Evolutionary conservation across 1,140 invertebrate genomes (phyloP).

Genomic region (Triops longicaudatus): DNA sequence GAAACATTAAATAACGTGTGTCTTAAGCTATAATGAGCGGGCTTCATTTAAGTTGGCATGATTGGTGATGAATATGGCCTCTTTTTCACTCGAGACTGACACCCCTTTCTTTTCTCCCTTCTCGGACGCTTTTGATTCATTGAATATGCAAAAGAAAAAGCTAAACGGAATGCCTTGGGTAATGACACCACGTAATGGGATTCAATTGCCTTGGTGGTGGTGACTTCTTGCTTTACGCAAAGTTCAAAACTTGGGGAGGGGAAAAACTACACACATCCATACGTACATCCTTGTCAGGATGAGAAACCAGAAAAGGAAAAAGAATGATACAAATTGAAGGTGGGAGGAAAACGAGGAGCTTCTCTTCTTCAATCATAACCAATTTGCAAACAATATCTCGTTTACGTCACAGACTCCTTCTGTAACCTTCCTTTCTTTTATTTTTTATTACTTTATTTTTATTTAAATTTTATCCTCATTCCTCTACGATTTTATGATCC

Average conservation of each 20-base stretch:
- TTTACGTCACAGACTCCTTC: no score
- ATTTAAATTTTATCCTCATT: no score
- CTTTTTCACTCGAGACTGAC: neutral
- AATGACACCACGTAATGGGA: conserved; percentile 10
- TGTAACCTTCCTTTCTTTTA: no score
- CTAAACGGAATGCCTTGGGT: neutral
- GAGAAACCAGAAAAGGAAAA: no score
- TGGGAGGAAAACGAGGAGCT: no score
- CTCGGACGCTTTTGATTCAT: neutral
- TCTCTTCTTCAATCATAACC: no score
- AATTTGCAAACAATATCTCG: no score
- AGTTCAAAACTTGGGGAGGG: neutral
- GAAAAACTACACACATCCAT: neutral
- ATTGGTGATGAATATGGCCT: conserved; percentile 15
- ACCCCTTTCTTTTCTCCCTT: neutral
- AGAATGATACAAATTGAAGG: no score
- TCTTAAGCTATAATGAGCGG: conserved; percentile 12
- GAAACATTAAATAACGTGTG: conserved; percentile 2
- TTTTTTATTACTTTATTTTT: no score
- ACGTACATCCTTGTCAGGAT: no score
- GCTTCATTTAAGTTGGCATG: conserved; percentile 5
- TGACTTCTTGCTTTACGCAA: conserved; percentile 10
- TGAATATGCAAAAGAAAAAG: neutral
- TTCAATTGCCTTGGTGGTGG: neutral
- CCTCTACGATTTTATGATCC: no score